phyloP scores from a whole-genome alignment of 2,888 invertebrate species.

The Nematopogon swammerdamellus region DNA sequence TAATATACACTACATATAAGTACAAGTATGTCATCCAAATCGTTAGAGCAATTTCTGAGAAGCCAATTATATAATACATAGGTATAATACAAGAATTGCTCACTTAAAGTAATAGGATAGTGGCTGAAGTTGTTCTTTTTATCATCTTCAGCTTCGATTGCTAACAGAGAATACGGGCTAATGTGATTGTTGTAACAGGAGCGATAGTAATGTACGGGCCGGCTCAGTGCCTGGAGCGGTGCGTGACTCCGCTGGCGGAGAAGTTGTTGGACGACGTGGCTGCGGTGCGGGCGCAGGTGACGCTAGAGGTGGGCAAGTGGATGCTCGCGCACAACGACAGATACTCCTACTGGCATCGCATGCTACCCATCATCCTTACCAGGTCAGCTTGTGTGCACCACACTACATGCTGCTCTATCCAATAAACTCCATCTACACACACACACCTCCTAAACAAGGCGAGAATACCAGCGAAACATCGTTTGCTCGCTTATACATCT shows the following conservation, averaged over 20 bases:
- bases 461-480: too few relatives aligned
- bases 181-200: constrained; percentile 29
- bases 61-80: too few relatives aligned
- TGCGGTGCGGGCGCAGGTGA: constrained; percentile 73
- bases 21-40: too few relatives aligned
- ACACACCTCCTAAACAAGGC: too few relatives aligned
- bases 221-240: constrained; percentile 67
- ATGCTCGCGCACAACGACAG: constrained; percentile 74
- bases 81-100: too few relatives aligned
- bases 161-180: too few relatives aligned
- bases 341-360: constrained; percentile 85
- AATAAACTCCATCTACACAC: too few relatives aligned
- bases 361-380: constrained; percentile 81
- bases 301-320: constrained; percentile 74
- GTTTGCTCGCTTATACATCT: too few relatives aligned
- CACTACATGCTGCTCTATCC: background rate
- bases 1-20: too few relatives aligned
- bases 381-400: constrained; percentile 54
- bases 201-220: constrained; percentile 66
- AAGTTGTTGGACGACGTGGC: constrained; percentile 82
- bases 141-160: too few relatives aligned
- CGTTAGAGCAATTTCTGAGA: too few relatives aligned
- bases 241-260: constrained; percentile 79
- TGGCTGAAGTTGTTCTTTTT: background rate
- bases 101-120: too few relatives aligned